These are phyloP conservation scores for Oryctes rhinoceros DNA, from an alignment of 1,140 invertebrate species.

Conservation along the genomic window DNA sequence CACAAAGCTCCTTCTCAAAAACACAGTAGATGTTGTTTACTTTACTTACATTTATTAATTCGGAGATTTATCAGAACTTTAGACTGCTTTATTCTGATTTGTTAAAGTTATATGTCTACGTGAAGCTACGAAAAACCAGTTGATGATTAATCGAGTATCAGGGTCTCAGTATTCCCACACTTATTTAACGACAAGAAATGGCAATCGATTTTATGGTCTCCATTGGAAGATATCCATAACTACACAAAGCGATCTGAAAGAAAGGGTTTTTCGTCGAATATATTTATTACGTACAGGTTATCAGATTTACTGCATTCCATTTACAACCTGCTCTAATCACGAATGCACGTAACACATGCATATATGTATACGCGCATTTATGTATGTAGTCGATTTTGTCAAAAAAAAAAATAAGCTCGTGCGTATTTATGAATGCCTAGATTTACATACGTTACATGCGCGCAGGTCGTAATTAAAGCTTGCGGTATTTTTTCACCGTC, in stretches of 20 bases:
- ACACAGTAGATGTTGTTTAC: too few species aligned
- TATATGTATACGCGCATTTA: neutral
- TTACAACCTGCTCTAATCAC: neutral
- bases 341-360: neutral
- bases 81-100: too few species aligned
- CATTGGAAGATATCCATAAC: neutral
- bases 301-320: constrained; percentile 1
- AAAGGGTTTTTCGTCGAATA: neutral
- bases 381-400: neutral
- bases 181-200: too few species aligned
- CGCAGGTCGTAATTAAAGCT: neutral
- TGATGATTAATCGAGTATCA: too few species aligned
- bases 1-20: too few species aligned
- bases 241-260: neutral
- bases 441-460: neutral
- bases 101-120: too few species aligned
- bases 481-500: neutral
- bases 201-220: neutral
- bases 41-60: too few species aligned
- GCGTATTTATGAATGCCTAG: neutral
- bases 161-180: too few species aligned
- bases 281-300: neutral
- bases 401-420: neutral
- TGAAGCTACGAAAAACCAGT: too few species aligned
- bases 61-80: too few species aligned